These are phyloP conservation scores for Callinectes sapidus DNA, from an alignment of 2,888 invertebrate genomes.

Conservation along the genomic window DNA sequence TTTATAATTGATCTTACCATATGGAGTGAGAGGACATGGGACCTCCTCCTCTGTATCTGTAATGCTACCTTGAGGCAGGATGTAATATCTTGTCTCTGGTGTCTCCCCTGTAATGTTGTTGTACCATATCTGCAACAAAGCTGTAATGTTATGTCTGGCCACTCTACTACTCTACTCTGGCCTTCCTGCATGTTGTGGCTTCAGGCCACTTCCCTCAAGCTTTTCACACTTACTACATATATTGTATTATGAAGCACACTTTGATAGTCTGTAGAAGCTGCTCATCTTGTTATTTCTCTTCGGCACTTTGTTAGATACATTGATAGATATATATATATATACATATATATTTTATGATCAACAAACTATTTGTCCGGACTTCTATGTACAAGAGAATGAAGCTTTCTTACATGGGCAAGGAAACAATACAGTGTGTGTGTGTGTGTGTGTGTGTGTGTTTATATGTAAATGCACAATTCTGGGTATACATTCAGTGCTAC, in stretches of 20 bases:
- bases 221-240: background rate
- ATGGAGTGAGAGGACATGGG: background rate
- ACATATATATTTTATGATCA: background rate
- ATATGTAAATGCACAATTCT: background rate
- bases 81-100: too few species aligned
- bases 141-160: too few species aligned
- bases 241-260: background rate
- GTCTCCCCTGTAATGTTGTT: too few species aligned
- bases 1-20: background rate
- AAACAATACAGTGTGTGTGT: background rate
- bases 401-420: background rate
- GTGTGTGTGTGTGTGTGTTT: background rate
- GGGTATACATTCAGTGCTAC: background rate
- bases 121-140: too few species aligned
- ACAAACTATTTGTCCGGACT: background rate
- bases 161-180: too few species aligned
- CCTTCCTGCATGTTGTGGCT: background rate
- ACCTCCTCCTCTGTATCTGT: too few species aligned
- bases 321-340: too few species aligned
- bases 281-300: background rate
- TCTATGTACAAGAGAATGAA: background rate
- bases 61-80: too few species aligned
- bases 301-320: background rate
- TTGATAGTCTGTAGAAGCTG: background rate
- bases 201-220: background rate